Conservation (phyloP, 2,113 vertebrate species). For the Dipodomys merriami region DNA sequence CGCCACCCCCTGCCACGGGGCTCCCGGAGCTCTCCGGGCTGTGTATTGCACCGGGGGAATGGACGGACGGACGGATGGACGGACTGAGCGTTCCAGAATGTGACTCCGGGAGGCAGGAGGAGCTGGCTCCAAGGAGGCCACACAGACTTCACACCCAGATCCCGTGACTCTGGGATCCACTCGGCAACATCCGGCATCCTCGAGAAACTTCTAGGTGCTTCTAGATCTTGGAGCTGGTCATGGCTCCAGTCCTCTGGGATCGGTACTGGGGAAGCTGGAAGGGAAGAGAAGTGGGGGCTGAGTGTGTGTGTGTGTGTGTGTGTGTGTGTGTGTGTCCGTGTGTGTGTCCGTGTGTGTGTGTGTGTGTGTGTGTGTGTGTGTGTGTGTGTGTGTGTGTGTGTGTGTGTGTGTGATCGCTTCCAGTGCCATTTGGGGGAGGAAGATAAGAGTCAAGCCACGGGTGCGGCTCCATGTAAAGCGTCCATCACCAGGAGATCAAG, state of each 20-base stretch:
- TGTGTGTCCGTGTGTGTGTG: too few relatives aligned
- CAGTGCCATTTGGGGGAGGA: too few relatives aligned
- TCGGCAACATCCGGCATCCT: conserved; percentile 8
- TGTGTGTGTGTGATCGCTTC: too few relatives aligned
- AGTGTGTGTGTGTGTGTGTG: background rate
- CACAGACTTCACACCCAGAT: conserved; percentile 37
- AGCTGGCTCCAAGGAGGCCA: background rate
- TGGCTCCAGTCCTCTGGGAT: conserved; percentile 52
- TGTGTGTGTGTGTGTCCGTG: too few relatives aligned
- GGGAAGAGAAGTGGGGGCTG: background rate
- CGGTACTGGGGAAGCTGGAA: conserved; percentile 70
- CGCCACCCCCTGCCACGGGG: rapidly evolving
- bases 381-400: background rate
- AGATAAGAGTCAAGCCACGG: too few relatives aligned
- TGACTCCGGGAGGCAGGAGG: background rate
- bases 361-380: too few relatives aligned
- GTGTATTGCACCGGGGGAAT: conserved; percentile 81
- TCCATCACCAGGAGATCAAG: too few relatives aligned
- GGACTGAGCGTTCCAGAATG: conserved; percentile 17
- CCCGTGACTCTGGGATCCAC: background rate
- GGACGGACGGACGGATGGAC: too few relatives aligned
- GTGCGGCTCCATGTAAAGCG: too few relatives aligned
- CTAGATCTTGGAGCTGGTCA: conserved; percentile 63
- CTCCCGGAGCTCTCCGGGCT: conserved; percentile 10
- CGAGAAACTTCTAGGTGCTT: background rate